A percentile compares a stretch with the other conserved stretches of the same genome.
Conservation (phyloP, 2,113 vertebrate species). For the Gambusia affinis region DNA sequence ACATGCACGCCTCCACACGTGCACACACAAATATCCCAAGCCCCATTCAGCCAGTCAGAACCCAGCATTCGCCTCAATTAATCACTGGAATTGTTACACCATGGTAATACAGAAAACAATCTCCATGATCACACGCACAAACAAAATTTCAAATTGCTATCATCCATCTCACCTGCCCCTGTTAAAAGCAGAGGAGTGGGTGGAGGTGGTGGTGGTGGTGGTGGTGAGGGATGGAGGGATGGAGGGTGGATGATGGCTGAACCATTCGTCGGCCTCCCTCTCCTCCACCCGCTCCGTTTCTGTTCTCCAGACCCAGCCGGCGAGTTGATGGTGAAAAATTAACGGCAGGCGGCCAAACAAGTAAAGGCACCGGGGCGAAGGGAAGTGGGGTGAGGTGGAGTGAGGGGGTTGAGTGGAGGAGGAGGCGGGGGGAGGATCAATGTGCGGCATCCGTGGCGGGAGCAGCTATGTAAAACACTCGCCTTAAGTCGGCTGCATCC, state of each 20-base stretch:
- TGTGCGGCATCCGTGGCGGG: constrained; percentile 59
- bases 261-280: constrained; percentile 39
- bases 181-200: constrained; percentile 30
- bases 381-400: too few relatives aligned
- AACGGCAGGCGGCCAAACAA: constrained; percentile 70
- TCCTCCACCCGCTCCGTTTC: not conserved
- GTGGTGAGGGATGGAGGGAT: too few relatives aligned
- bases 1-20: not conserved
- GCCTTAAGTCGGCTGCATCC: constrained; percentile 79
- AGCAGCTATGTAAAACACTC: constrained; percentile 79
- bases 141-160: constrained; percentile 81
- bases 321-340: constrained; percentile 74
- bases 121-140: constrained; percentile 81
- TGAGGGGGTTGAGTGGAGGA: too few relatives aligned
- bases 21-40: not conserved
- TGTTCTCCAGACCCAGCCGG: constrained; percentile 52
- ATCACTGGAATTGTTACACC: constrained; percentile 75
- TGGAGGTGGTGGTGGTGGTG: constrained; percentile 7
- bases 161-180: constrained; percentile 80
- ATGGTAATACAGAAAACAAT: constrained; percentile 78
- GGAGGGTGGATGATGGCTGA: constrained; percentile 7
- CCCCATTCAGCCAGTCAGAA: constrained; percentile 23
- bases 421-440: constrained; percentile 66
- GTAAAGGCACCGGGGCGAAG: constrained; percentile 56
- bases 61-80: constrained; percentile 64